Evolutionary conservation across 2,888 invertebrate genomes (phyloP), one percentile per base, ranked within the genome.

Genomic region (Diplazon laetatorius): DNA sequence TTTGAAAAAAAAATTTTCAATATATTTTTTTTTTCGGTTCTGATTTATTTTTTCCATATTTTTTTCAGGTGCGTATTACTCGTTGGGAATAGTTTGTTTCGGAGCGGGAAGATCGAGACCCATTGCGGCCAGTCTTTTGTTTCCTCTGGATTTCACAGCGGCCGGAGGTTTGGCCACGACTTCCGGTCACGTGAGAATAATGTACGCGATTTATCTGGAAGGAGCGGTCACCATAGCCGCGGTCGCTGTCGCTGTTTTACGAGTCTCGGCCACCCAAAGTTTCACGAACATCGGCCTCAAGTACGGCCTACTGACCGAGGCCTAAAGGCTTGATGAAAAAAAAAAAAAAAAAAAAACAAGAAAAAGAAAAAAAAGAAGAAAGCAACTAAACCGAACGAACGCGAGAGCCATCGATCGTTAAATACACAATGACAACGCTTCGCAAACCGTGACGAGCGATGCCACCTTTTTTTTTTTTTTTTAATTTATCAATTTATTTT

Each of bases 131-230:
- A 91, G 93, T 76, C 87, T 94, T 18, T 91, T 95, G 90, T 95
- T 95, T 85, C 95, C 95, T 0, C 85, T 95, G 78, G 94, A 95
- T 87, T 95, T 95, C 84, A 95, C 95, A 5, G 94, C 94, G 0
- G 94, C 93, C 0, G 95, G 95, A 0, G 95, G 95, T 1, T 93
- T 95, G 35, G 94, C 94, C 6, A 92, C 91, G 20, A 93, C 94
- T 25, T 90, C 92, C 60, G 93, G 93, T 2, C 91, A 93, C 84
- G 92, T 94, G 12, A 92, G 95, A 12, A 91, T 95, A 22, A 86
- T 94, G 1, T 95, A 95, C 87, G 95, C 93, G 0, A 86, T 95
- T 20, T 95, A 95, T 90, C 92, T 95, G 74, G 95, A 95, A 85
- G 93, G 94, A 50, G 95, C 94, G 1, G 94, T 95, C 85, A 92